Evolutionary conservation across 1,140 invertebrate genomes (phyloP).

Genomic region (Microplitis mediator): DNA sequence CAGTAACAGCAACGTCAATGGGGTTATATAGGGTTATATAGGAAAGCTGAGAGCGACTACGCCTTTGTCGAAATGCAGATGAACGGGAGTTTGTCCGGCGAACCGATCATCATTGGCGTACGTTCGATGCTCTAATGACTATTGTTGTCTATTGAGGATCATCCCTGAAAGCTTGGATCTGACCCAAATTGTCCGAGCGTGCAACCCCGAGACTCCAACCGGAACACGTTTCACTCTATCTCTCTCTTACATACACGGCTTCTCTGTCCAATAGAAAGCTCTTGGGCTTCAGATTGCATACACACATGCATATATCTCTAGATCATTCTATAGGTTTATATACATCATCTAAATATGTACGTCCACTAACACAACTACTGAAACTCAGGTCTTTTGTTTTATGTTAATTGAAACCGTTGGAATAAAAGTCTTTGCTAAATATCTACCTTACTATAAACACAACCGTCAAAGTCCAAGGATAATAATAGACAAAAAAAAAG

Average conservation of each 20-base stretch:
- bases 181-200: slow-evolving; percentile 44
- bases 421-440: neutral
- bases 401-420: slow-evolving; percentile 1
- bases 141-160: slow-evolving; percentile 45
- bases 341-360: too few relatives aligned
- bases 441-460: too few relatives aligned
- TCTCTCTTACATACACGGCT: neutral
- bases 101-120: slow-evolving; percentile 38
- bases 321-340: neutral
- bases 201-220: neutral
- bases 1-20: neutral
- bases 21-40: neutral
- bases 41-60: slow-evolving; percentile 11
- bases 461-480: too few relatives aligned
- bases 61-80: slow-evolving; percentile 33
- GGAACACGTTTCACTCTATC: neutral
- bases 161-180: slow-evolving; percentile 31
- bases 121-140: slow-evolving; percentile 45
- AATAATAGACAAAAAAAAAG: too few relatives aligned
- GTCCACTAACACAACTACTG: neutral
- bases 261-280: neutral
- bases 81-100: slow-evolving; percentile 36
- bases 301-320: neutral
- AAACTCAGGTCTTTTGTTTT: neutral
- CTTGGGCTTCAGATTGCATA: neutral